These are phyloP conservation scores for Lutraria rhynchaena DNA, from an alignment of 1,140 invertebrate species.

Conservation along the genomic window DNA sequence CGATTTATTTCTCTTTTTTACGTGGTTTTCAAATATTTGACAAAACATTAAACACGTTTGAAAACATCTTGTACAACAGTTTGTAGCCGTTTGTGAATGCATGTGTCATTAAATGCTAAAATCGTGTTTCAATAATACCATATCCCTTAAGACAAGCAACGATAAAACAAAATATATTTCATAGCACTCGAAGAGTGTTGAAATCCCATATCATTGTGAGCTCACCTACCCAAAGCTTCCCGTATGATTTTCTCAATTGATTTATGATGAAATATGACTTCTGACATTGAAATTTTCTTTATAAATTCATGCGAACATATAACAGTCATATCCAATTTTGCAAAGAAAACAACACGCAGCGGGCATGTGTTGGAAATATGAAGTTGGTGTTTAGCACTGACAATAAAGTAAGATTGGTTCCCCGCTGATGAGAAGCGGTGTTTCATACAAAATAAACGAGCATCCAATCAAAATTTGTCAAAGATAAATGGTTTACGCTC, in stretches of 20 bases:
- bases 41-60: too few relatives aligned
- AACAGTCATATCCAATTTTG: conserved; percentile 48
- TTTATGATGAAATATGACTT: conserved; percentile 54
- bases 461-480: conserved; percentile 62
- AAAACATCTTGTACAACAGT: too few relatives aligned
- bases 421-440: conserved; percentile 47
- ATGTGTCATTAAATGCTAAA: too few relatives aligned
- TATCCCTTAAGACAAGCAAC: too few relatives aligned
- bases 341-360: conserved; percentile 41
- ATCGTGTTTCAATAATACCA: too few relatives aligned
- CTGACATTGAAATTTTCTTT: conserved; percentile 28
- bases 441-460: conserved; percentile 49
- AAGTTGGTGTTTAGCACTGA: conserved; percentile 17
- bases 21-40: too few relatives aligned
- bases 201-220: too few relatives aligned
- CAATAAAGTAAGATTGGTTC: conserved; percentile 31
- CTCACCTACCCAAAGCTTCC: too few relatives aligned
- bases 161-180: too few relatives aligned
- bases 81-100: too few relatives aligned
- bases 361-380: conserved; percentile 21
- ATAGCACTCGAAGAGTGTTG: too few relatives aligned
- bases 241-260: conserved; percentile 24
- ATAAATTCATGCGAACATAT: not conserved
- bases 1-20: too few relatives aligned
- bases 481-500: conserved; percentile 57